These are phyloP conservation scores for Andrena praecox DNA, from an alignment of 2,888 invertebrate species.

Conservation along the genomic window DNA sequence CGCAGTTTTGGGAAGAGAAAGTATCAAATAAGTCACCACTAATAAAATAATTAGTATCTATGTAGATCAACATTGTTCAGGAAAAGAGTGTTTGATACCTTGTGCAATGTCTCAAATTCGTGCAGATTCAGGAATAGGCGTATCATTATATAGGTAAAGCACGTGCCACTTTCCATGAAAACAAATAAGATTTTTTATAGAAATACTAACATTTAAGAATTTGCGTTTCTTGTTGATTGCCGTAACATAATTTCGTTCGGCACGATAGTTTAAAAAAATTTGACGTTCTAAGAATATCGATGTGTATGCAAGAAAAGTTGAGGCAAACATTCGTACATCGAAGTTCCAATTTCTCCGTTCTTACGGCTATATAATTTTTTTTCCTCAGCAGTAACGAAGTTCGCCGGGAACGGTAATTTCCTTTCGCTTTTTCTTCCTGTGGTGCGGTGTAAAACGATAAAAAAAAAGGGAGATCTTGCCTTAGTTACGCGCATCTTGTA, in stretches of 20 bases:
- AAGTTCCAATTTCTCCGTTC: not conserved
- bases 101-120: too few relatives aligned
- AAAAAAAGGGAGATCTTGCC: not conserved
- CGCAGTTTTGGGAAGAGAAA: too few relatives aligned
- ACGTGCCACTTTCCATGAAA: too few relatives aligned
- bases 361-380: not conserved
- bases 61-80: too few relatives aligned
- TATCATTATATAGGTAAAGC: too few relatives aligned
- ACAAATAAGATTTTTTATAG: too few relatives aligned
- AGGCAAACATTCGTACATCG: not conserved
- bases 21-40: too few relatives aligned
- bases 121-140: too few relatives aligned
- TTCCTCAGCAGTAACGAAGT: constrained; percentile 11
- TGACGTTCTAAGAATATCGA: not conserved
- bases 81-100: too few relatives aligned
- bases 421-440: constrained; percentile 6
- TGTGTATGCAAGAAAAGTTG: not conserved
- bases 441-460: too few relatives aligned
- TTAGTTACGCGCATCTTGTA: constrained; percentile 26
- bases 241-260: not conserved
- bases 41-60: too few relatives aligned
- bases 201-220: too few relatives aligned
- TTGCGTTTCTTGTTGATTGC: not conserved
- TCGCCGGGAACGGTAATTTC: not conserved
- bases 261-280: not conserved